Percentiles rank a stretch among this genome's conserved stretches.
These are phyloP conservation scores for Sebastes steindachneri DNA, from an alignment of 2,797 vertebrate species.

Conservation along the genomic window DNA sequence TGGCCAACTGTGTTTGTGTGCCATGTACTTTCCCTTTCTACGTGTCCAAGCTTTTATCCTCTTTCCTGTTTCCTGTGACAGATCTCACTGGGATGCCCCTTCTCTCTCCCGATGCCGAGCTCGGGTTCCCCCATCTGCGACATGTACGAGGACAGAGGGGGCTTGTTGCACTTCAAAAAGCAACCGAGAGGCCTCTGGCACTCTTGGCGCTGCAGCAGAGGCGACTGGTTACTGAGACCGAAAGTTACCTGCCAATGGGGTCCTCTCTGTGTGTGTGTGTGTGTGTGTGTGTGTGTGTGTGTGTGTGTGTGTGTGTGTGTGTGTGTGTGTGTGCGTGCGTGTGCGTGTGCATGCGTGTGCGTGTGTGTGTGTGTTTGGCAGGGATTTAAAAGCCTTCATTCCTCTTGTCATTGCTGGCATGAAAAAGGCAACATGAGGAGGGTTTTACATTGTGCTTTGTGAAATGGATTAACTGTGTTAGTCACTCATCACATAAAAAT, in stretches of 20 bases:
- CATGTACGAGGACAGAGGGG: constrained; percentile 56
- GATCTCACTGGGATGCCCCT: constrained; percentile 55
- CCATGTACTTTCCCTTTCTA: constrained; percentile 42
- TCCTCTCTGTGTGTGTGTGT: constrained; percentile 23
- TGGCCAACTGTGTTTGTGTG: constrained; percentile 6
- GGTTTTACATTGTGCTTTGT: constrained; percentile 34
- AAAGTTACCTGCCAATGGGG: constrained; percentile 62
- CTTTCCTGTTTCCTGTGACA: constrained; percentile 49
- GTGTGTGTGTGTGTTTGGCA: constrained; percentile 38
- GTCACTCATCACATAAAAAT: background rate
- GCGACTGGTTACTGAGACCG: constrained; percentile 47
- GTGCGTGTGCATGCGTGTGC: constrained; percentile 9
- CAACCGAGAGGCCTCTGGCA: constrained; percentile 45
- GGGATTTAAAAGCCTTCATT: constrained; percentile 44
- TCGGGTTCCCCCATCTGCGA: constrained; percentile 71
- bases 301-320: background rate
- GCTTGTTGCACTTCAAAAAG: constrained; percentile 76
- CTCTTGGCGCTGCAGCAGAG: constrained; percentile 50
- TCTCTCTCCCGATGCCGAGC: constrained; percentile 61
- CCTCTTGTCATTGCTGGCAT: constrained; percentile 61
- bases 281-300: constrained; percentile 13
- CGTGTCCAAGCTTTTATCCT: constrained; percentile 45
- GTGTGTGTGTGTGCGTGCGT: background rate
- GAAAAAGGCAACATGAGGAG: constrained; percentile 42
- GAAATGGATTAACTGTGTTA: background rate